Base-by-base conservation (phyloP, 2,113 vertebrate genomes). In the Chlamydotis undulata region DNA sequence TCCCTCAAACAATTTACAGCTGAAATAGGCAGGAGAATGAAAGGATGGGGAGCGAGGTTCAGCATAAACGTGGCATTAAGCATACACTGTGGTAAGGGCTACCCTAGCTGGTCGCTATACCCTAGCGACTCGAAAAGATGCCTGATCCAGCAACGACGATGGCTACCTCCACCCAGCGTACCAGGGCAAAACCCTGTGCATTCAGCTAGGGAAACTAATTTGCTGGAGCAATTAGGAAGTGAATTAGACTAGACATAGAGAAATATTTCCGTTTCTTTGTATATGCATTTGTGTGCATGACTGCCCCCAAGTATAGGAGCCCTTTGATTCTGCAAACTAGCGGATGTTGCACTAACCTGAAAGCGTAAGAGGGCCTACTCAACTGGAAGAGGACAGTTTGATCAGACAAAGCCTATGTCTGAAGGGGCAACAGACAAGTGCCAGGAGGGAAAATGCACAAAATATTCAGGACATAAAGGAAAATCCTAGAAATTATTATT, bases 181-280 rank as follows among this genome's bases (percentile, higher is more conserved):
- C 26, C 18, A 76, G 85, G 13, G 17, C 31, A 83, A 87, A 76
- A 28, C 45, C 53, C 86, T 63, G 41, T 55, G 53, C 80, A 63
- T 70, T 89, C 50, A 89, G 39, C 69, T 61, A 71, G 49, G 77
- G 39, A 83, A 92, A 89, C 65, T 83, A 86, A 90, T 92, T 95
- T 94, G 63, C 59, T 76, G 25, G 49, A 84, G 84, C 94, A 96
- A 97, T 94, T 95, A 96, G 89, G 89, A 95, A 91, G 76, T 68
- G 83, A 96, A 91, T 95, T 94, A 92, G 83, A 70, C 85, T 83
- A 80, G 68, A 90, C 81, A 39, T 2, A 67, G 65, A 65, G 74
- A 90, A 91, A 71, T 90, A 93, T 83, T 92, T 96, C 93, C 60
- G 14, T 74, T 89, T 93, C 93, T 96, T 96, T 96, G 92, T 94